Evolutionary conservation across 2,888 invertebrate genomes (phyloP), one percentile per base, ranked within the genome.

Genomic region (Heliconius erato): DNA sequence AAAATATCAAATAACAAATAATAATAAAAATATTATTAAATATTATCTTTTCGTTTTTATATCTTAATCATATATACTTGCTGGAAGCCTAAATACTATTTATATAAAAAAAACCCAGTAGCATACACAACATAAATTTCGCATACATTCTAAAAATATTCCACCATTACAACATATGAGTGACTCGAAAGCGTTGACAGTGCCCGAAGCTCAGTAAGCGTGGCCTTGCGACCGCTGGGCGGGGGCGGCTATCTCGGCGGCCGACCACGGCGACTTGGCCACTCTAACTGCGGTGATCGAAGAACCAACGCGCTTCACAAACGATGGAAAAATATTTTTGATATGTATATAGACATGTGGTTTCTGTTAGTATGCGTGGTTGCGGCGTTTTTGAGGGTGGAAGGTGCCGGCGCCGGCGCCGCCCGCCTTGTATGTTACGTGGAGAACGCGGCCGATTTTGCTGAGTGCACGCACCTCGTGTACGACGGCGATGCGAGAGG

Each of bases 381-480:
- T 85, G 90, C 90, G 85, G 91, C 92, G 88, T 91, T 90, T 86
- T 86, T 91, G 83, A 86, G 89, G 83, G 93, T 88, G 9, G 87
- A 90, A 35, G 88, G 92, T 84, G 95, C 95, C 19, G 96, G 95
- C 90, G 94, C 94, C 79, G 96, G 96, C 87, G 95, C 94, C 87
- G 94, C 95, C 83, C 93, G 96, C 81, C 91, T 96, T 80, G 91
- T 95, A 84, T 96, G 96, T 89, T 96, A 96, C 87, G 94, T 94
- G 84, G 93, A 94, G 83, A 91, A 89, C 88, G 89, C 91, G 86
- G 90, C 89, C 69, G 91, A 92, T 65, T 93, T 92, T 87, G 90
- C 93, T 86, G 96, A 96, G 91, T 96, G 96, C 88, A 96, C 96
- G 81, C 96, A 96, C 89, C 90, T 96, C 84, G 95, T 96, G 74